phyloP scores from a whole-genome alignment of 2,888 invertebrate genomes.

The Cheilosia soror region DNA sequence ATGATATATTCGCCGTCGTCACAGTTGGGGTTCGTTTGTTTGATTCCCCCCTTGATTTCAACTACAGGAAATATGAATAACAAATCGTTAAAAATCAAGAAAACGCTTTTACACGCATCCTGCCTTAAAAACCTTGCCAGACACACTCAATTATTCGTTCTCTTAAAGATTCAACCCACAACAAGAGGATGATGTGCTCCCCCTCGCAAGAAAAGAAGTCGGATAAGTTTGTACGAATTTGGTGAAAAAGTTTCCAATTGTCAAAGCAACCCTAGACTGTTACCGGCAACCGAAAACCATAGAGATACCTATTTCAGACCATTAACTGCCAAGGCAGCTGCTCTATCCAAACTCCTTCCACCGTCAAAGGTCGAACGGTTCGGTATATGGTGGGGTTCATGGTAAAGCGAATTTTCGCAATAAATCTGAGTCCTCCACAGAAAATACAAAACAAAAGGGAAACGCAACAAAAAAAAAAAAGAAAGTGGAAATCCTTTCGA shows the following conservation, averaged over 20 bases:
- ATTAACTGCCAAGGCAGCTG: slow-evolving; percentile 69
- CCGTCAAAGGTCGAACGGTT: slow-evolving; percentile 5
- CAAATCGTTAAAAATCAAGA: slow-evolving; percentile 72
- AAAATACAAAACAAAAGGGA: slow-evolving; percentile 40
- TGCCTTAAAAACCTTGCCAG: slow-evolving; percentile 44
- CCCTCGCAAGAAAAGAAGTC: slow-evolving; percentile 1
- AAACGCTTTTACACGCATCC: slow-evolving; percentile 66
- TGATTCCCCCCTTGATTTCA: slow-evolving; percentile 4
- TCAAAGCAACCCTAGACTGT: slow-evolving; percentile 51
- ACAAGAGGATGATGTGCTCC: slow-evolving; percentile 1
- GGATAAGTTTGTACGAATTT: slow-evolving; percentile 45
- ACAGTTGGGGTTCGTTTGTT: slow-evolving; percentile 57
- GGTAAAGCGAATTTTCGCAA: slow-evolving; percentile 62
- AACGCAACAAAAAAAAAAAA: slow-evolving; percentile 17
- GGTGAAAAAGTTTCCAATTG: slow-evolving; percentile 45
- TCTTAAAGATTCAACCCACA: slow-evolving; percentile 32
- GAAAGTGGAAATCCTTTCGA: not conserved
- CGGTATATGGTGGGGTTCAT: not conserved
- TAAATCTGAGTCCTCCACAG: slow-evolving; percentile 67
- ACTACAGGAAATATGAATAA: slow-evolving; percentile 70
- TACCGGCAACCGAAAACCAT: slow-evolving; percentile 39
- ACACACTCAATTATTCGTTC: slow-evolving; percentile 72
- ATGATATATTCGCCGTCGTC: slow-evolving; percentile 65
- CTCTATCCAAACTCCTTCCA: slow-evolving; percentile 3
- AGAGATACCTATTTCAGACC: slow-evolving; percentile 60